Evolutionary conservation across 2,797 vertebrate genomes (phyloP).

Genomic region (Lepus oiostolus): DNA sequence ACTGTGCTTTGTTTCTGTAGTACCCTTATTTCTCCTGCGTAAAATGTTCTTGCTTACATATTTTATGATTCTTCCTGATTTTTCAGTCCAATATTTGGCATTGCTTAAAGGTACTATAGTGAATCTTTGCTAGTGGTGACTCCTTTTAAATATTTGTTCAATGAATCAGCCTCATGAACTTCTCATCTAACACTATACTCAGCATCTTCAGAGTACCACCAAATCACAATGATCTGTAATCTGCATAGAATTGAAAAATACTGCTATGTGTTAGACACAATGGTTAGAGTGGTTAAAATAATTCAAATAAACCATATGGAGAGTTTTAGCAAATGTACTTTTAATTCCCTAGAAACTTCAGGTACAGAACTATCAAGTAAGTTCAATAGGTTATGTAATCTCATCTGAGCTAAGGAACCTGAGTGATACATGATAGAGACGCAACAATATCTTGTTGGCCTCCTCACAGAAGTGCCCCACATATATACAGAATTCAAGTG

Average conservation of each 20-base stretch:
- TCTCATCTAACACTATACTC: neutral
- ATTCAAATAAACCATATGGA: neutral
- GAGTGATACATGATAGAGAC: no score
- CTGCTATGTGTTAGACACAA: neutral
- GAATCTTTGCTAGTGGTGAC: neutral
- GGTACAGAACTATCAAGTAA: neutral
- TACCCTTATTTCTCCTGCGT: neutral
- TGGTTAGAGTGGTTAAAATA: neutral
- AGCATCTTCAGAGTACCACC: neutral
- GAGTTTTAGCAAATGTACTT: neutral
- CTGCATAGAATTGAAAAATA: neutral
- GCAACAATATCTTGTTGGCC: neutral
- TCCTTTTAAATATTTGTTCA: conserved; percentile 9
- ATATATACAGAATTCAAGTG: neutral
- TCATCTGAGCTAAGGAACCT: no score
- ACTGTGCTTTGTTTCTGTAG: neutral
- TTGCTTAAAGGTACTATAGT: neutral
- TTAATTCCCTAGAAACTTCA: neutral
- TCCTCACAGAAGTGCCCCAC: neutral
- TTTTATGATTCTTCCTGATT: neutral
- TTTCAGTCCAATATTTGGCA: neutral
- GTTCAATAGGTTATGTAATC: neutral
- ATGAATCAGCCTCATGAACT: neutral
- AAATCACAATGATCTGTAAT: neutral
- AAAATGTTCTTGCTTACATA: neutral